Evolutionary conservation across 2,113 vertebrate genomes (phyloP), one percentile per base, ranked within the genome.

Genomic region (Drymodes brunneopygia): DNA sequence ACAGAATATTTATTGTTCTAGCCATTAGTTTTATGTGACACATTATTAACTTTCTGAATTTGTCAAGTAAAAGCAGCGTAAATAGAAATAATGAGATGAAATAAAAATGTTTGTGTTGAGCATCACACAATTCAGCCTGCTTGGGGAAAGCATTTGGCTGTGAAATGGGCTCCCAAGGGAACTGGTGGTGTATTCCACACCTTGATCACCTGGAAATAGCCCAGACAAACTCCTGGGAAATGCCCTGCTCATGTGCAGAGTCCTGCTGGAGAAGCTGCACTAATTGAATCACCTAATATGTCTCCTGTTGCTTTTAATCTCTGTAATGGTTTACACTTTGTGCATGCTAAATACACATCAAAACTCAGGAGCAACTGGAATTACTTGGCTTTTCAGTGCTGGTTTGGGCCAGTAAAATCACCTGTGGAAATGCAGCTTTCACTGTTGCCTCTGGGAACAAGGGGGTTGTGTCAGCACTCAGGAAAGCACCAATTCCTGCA

Each of bases 21-120:
- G 33, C 62, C 70, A 73, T 96, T 95, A 60, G 92, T 79, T 95
- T 92, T 61, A 51, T 92, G 90, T 88, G 89, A 71, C 81, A 87
- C 65, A 4, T 70, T 93, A 81, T 94, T 92, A 96, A 95, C 90
- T 86, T 94, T 61, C 61, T 25, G 21, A 84, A 70, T 81, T 80
- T 80, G 38, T 74, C 15, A 31, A 47, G 56, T 77, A 42, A 78
- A 71, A 90, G 70, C 73, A 48, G 69, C 1, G 1, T 62, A 72
- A 90, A 92, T 67, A 79, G 87, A 90, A 92, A 83, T 66, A 86
- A 95, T 67, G 85, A 79, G 77, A 23, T 15, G 51, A 80, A 91
- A 91, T 79, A n/a, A 71, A 81, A 60, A 58, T 29, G 29, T 74
- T 81, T n/a, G n/a, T 47, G 48, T 69, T 57, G 81, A 92, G 15